Evolutionary conservation across 2,113 vertebrate genomes (phyloP).

Genomic region (Leptobrachium ailaonicum): DNA sequence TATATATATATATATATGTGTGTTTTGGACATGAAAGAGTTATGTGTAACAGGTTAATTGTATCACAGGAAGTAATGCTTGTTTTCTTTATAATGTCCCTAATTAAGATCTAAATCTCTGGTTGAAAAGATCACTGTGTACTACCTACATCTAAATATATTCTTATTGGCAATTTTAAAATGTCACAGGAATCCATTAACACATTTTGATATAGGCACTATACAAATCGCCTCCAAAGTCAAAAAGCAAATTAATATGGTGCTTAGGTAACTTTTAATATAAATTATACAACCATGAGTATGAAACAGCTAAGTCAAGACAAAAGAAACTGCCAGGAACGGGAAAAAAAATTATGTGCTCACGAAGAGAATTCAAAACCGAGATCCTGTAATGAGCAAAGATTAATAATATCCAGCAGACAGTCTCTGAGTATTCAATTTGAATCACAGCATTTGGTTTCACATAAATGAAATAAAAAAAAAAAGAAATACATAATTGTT

Average conservation of each 20-base stretch:
- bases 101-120: too few relatives aligned
- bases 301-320: conserved; percentile 48
- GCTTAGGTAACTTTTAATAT: conserved; percentile 47
- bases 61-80: too few relatives aligned
- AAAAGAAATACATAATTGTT: conserved; percentile 54
- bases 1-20: too few relatives aligned
- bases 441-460: conserved; percentile 55
- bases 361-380: conserved; percentile 47
- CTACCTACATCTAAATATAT: too few relatives aligned
- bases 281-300: not conserved
- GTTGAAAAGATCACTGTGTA: too few relatives aligned
- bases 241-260: conserved; percentile 41
- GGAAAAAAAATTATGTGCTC: conserved; percentile 49
- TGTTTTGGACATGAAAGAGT: too few relatives aligned
- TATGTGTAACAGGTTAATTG: too few relatives aligned
- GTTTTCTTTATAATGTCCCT: too few relatives aligned
- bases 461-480: conserved; percentile 57
- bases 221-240: conserved; percentile 27
- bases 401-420: conserved; percentile 51
- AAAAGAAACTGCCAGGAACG: conserved; percentile 40
- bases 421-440: conserved; percentile 50
- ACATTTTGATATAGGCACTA: conserved; percentile 17
- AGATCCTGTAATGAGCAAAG: conserved; percentile 54
- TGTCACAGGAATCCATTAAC: not conserved
- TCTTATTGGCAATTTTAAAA: too few relatives aligned